Percentiles rank a stretch among this genome's conserved stretches.
Conservation (phyloP, 2,888 invertebrate genomes). For the Cephus runcator region DNA sequence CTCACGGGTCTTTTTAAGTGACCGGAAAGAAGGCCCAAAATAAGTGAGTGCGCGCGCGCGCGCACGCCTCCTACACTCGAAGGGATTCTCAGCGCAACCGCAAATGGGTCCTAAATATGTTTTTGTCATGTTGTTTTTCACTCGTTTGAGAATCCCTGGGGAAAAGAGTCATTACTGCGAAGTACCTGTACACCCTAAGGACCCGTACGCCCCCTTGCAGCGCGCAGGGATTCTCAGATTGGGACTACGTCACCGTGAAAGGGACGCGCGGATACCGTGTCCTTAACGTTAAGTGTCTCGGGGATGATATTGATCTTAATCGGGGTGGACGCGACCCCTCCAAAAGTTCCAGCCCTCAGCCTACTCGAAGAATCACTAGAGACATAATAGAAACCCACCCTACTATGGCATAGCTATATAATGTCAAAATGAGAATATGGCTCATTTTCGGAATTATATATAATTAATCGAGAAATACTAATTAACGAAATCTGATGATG, state of each 20-base stretch:
- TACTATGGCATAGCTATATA: not conserved
- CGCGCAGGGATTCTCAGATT: constrained; percentile 24
- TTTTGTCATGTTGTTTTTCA: not conserved
- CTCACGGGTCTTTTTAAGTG: constrained; percentile 20
- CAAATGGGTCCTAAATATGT: not conserved
- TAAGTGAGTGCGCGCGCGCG: not conserved
- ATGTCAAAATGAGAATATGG: not conserved
- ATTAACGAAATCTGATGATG: not conserved
- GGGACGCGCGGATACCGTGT: not conserved
- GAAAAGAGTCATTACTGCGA: constrained; percentile 29
- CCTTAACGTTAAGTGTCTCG: not conserved
- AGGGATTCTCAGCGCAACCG: not conserved
- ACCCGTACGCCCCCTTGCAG: not conserved
- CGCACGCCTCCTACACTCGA: not conserved
- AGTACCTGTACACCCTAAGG: constrained; percentile 23
- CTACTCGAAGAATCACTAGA: not conserved
- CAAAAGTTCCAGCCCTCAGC: not conserved
- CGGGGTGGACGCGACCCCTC: not conserved
- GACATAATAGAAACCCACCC: not conserved
- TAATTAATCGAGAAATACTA: not conserved
- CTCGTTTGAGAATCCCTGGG: constrained; percentile 20
- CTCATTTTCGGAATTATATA: not conserved
- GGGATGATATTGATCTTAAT: not conserved
- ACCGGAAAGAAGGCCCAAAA: not conserved
- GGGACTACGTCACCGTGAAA: constrained; percentile 2